phyloP scores from a whole-genome alignment of 2,797 vertebrate genomes.

The Tolypeutes matacus region DNA sequence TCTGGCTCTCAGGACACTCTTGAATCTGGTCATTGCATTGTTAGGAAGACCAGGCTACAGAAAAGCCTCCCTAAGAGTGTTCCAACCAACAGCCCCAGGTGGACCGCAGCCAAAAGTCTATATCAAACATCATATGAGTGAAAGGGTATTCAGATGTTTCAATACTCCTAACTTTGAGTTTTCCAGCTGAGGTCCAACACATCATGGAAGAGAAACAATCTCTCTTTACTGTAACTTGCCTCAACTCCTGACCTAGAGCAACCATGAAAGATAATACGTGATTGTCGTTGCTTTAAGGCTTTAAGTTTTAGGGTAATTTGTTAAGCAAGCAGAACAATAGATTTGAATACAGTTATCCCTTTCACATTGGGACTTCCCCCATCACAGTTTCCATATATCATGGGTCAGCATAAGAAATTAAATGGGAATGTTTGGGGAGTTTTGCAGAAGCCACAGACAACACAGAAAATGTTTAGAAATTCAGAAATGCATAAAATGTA shows the following conservation, averaged over 20 bases:
- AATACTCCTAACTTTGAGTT: background rate
- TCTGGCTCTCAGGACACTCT: background rate
- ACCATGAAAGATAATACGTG: background rate
- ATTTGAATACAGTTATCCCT: background rate
- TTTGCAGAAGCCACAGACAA: too few relatives aligned
- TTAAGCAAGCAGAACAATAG: background rate
- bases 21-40: background rate
- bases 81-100: background rate
- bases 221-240: background rate
- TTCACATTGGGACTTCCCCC: background rate
- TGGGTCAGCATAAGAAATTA: too few relatives aligned
- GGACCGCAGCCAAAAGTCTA: background rate
- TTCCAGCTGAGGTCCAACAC: background rate
- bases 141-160: background rate
- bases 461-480: too few relatives aligned
- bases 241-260: background rate
- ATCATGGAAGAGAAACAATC: background rate
- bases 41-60: background rate
- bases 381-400: too few relatives aligned
- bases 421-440: too few relatives aligned
- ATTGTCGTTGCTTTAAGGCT: background rate
- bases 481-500: too few relatives aligned
- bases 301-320: background rate
- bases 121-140: background rate
- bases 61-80: background rate